Evolutionary conservation across 1,140 invertebrate genomes (phyloP).

Genomic region (Phymorhynchus buccinoides): DNA sequence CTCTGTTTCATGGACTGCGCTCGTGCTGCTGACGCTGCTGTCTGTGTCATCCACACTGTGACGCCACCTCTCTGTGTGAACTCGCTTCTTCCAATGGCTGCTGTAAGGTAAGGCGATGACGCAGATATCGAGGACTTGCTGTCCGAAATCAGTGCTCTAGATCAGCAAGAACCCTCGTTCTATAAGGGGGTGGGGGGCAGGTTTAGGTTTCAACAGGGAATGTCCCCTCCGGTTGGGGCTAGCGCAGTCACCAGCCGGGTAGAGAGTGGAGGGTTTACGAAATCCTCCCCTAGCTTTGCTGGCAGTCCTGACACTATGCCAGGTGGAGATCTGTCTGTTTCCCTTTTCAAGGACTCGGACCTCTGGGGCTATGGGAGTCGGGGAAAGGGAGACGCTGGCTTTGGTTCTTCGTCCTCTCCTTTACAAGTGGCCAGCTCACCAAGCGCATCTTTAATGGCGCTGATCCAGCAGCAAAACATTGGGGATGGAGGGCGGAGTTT

Average conservation of each 20-base stretch:
- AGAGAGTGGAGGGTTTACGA: neutral
- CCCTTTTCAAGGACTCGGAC: neutral
- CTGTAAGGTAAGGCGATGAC: conserved; percentile 70
- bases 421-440: neutral
- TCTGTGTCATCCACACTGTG: neutral
- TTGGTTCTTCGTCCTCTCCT: neutral
- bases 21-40: neutral
- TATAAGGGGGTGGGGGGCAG: neutral
- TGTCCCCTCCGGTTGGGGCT: neutral
- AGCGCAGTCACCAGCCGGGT: neutral
- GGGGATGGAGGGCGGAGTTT: neutral
- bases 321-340: neutral
- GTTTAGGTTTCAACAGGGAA: neutral
- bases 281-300: neutral
- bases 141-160: conserved; percentile 28
- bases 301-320: neutral
- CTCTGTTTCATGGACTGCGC: conserved; percentile 21
- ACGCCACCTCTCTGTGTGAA: neutral
- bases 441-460: neutral
- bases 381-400: neutral
- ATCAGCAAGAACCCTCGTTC: conserved; percentile 13
- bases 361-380: neutral
- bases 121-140: conserved; percentile 44
- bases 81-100: conserved; percentile 57
- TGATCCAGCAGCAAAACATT: neutral